Conservation (phyloP, 1,140 invertebrate species). For the Drosophila ironensis region DNA sequence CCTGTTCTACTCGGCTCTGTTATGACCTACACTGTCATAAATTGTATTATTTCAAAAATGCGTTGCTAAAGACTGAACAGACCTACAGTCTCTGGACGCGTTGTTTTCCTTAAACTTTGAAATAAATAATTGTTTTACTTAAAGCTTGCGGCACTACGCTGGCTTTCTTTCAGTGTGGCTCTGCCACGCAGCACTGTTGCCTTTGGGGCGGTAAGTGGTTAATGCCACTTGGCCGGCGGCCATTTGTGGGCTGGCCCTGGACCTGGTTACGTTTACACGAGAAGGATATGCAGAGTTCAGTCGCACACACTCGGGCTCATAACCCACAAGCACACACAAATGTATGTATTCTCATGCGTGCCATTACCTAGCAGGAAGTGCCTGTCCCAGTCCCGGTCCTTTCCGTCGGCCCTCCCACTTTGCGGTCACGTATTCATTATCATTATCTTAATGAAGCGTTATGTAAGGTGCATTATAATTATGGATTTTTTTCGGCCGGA, state of each 20-base stretch:
- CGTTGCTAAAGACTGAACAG: not conserved
- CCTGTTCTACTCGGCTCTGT: constrained; percentile 3
- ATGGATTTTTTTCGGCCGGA: constrained; percentile 62
- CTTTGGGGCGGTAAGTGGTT: constrained; percentile 68
- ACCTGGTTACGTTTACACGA: constrained; percentile 32
- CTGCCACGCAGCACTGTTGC: constrained; percentile 26
- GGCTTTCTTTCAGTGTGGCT: constrained; percentile 1
- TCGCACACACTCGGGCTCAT: not conserved
- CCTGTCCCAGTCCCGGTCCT: constrained; percentile 1
- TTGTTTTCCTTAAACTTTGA: too few relatives aligned
- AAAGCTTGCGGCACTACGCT: not conserved
- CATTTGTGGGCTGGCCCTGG: constrained; percentile 48
- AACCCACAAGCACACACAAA: constrained; percentile 5
- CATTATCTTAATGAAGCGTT: constrained; percentile 79
- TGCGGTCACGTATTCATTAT: constrained; percentile 76
- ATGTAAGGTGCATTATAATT: constrained; percentile 80
- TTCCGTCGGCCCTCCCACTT: constrained; percentile 1
- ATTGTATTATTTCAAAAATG: not conserved
- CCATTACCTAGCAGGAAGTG: constrained; percentile 64
- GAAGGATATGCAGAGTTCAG: constrained; percentile 25
- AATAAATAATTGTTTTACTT: not conserved
- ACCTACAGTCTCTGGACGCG: too few relatives aligned
- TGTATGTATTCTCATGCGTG: constrained; percentile 62
- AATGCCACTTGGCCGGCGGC: constrained; percentile 71
- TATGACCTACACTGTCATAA: not conserved